Conservation (phyloP, 2,888 invertebrate species). For the Pycnomerus fuliginosus region DNA sequence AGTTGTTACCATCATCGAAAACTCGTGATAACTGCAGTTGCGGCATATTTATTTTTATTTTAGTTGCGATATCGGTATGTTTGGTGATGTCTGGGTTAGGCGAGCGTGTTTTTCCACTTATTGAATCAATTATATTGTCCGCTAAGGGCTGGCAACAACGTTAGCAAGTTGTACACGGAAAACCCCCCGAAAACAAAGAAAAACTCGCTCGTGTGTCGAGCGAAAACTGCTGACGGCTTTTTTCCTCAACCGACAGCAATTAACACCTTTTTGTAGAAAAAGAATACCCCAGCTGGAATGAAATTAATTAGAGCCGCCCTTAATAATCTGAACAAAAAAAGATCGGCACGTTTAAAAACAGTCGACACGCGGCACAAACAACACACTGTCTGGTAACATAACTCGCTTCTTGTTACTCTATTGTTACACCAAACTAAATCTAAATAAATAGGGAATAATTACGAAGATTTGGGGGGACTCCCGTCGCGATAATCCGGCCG, state of each 20-base stretch:
- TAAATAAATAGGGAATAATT: conserved; percentile 42
- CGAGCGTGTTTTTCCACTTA: conserved; percentile 52
- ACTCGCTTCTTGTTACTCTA: conserved; percentile 34
- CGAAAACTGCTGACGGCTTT: conserved; percentile 42
- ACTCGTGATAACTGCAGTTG: too few species aligned
- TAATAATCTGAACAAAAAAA: conserved; percentile 11
- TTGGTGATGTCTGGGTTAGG: conserved; percentile 47
- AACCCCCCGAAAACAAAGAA: conserved; percentile 36
- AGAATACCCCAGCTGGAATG: conserved; percentile 2
- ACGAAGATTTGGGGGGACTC: conserved; percentile 37
- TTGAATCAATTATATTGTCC: conserved; percentile 53
- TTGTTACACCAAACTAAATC: conserved; percentile 34
- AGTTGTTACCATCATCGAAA: too few species aligned
- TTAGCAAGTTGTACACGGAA: conserved; percentile 27
- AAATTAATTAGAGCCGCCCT: conserved; percentile 16
- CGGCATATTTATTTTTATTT: conserved; percentile 47
- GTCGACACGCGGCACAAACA: conserved; percentile 40
- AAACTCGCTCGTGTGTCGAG: conserved; percentile 38
- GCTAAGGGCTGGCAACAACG: conserved; percentile 51
- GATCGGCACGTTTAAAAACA: conserved; percentile 37
- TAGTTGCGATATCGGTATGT: conserved; percentile 48
- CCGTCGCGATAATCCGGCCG: conserved; percentile 26
- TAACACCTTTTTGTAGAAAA: not conserved
- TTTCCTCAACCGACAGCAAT: conserved; percentile 26
- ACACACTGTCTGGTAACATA: conserved; percentile 31